Percentiles rank a stretch among this genome's conserved stretches.
Evolutionary conservation across 2,888 invertebrate species (phyloP).

Genomic region (Lasioglossum vierecki): DNA sequence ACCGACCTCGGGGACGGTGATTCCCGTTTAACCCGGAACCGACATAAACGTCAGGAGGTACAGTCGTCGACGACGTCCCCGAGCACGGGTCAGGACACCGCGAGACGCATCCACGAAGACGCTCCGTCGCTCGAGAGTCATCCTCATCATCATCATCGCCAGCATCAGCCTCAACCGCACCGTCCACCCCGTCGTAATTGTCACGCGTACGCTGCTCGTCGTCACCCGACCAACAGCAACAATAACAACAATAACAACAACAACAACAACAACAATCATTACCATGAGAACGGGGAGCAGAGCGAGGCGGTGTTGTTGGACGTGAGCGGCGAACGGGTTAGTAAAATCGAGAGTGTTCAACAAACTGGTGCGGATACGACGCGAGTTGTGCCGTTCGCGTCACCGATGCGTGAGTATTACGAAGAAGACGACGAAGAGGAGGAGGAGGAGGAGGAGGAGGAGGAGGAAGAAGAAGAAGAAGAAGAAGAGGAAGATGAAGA

Average conservation of each 20-base stretch:
- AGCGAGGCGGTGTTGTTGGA: not conserved
- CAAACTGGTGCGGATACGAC: slow-evolving; percentile 27
- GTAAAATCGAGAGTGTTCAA: slow-evolving; percentile 42
- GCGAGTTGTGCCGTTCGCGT: slow-evolving; percentile 31
- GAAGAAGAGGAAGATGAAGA: slow-evolving; percentile 83
- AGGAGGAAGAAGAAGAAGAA: slow-evolving; percentile 82
- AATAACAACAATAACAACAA: not conserved
- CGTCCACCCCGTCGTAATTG: slow-evolving; percentile 38
- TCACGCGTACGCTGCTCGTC: slow-evolving; percentile 46
- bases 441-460: slow-evolving; percentile 84
- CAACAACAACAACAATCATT: slow-evolving; percentile 19
- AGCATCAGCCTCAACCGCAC: slow-evolving; percentile 18
- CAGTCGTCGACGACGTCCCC: slow-evolving; percentile 46
- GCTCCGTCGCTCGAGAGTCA: slow-evolving; percentile 34
- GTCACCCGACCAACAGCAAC: slow-evolving; percentile 17
- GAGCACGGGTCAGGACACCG: slow-evolving; percentile 56
- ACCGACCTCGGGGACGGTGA: slow-evolving; percentile 81
- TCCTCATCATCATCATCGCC: slow-evolving; percentile 32
- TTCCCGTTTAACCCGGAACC: slow-evolving; percentile 74
- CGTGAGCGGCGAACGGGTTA: slow-evolving; percentile 19
- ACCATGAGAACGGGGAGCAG: slow-evolving; percentile 8
- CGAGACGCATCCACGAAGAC: slow-evolving; percentile 54
- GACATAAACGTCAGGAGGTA: slow-evolving; percentile 74
- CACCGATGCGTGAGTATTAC: slow-evolving; percentile 23
- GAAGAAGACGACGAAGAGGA: slow-evolving; percentile 83